phyloP scores from a whole-genome alignment of 2,113 vertebrate genomes.

The Muntiacus reevesi region DNA sequence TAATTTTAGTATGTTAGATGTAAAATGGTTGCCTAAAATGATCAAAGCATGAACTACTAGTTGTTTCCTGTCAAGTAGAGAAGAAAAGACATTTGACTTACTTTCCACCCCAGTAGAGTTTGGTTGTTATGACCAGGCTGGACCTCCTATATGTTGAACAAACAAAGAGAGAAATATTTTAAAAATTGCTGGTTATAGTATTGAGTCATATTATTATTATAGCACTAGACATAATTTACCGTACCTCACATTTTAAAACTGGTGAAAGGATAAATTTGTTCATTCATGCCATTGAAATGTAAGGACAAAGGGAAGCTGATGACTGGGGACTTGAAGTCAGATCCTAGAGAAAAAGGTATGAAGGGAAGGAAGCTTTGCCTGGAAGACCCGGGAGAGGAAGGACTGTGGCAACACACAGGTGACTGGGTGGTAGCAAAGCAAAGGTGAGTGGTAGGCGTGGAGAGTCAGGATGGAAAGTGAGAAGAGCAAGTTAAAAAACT shows the following conservation, averaged over 20 bases:
- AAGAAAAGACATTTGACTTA: slow-evolving; percentile 81
- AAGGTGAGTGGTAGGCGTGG: neutral
- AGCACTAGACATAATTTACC: neutral
- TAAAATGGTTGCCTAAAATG: neutral
- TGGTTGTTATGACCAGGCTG: slow-evolving; percentile 98
- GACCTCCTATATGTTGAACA: slow-evolving; percentile 86
- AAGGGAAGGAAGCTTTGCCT: neutral
- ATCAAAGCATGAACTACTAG: neutral
- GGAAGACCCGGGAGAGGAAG: neutral
- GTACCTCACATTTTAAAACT: neutral
- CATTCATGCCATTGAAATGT: neutral
- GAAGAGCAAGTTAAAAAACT: neutral
- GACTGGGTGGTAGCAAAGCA: accelerated
- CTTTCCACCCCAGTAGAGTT: slow-evolving; percentile 99
- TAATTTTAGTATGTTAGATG: neutral
- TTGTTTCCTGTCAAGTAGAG: neutral
- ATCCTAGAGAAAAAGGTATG: neutral
- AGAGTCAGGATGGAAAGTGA: neutral
- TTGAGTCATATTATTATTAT: neutral
- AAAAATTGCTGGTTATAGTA: neutral
- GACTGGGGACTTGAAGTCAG: neutral
- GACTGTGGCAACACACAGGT: neutral
- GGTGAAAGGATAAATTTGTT: neutral
- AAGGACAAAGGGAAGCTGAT: neutral
- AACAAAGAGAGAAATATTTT: neutral